These are phyloP conservation scores for Callipepla californica DNA, from an alignment of 2,113 vertebrate species.

Conservation along the genomic window DNA sequence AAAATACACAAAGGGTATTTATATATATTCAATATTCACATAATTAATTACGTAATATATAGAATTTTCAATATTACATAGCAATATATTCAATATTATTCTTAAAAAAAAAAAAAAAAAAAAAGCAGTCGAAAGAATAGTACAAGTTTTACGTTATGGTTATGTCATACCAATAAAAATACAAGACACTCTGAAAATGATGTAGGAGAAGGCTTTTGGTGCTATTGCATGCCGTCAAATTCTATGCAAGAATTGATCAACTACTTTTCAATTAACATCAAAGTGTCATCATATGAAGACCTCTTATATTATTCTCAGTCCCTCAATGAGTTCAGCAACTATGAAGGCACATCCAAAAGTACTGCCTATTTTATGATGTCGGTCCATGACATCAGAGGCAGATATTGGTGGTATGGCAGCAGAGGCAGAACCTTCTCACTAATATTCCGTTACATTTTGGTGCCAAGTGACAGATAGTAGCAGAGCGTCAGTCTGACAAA, in stretches of 20 bases:
- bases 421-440: not conserved
- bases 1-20: conserved; percentile 51
- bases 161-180: conserved; percentile 41
- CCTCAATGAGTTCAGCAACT: not conserved
- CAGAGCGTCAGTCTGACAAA: not conserved
- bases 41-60: too few relatives aligned
- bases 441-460: not conserved
- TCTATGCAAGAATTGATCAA: not conserved
- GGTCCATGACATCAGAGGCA: too few relatives aligned
- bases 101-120: conserved; percentile 39
- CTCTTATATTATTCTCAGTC: not conserved
- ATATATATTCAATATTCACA: too few relatives aligned
- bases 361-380: too few relatives aligned
- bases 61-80: too few relatives aligned
- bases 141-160: conserved; percentile 30
- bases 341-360: not conserved
- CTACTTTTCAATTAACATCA: conserved; percentile 5
- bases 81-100: not conserved
- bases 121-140: not conserved
- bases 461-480: not conserved
- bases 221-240: not conserved
- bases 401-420: too few relatives aligned
- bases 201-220: conserved; percentile 37
- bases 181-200: conserved; percentile 17
- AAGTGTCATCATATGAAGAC: not conserved